Conservation (phyloP, 2,888 invertebrate genomes). For the Penaeus monodon region DNA sequence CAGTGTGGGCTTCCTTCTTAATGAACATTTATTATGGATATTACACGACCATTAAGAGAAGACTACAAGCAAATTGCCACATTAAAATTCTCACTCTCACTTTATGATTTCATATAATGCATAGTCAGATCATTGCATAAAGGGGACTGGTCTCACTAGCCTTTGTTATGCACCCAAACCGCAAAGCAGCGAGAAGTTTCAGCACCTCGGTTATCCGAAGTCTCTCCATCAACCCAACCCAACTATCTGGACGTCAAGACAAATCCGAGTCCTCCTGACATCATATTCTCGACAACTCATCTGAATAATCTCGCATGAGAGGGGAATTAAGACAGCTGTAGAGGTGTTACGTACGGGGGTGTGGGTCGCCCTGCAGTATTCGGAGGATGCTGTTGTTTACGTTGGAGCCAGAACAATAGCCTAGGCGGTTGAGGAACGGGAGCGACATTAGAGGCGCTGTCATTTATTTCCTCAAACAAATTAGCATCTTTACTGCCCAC, state of each 20-base stretch:
- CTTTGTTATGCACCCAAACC: conserved; percentile 32
- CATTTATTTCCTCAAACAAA: conserved; percentile 61
- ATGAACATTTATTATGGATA: conserved; percentile 47
- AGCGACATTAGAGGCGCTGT: conserved; percentile 49
- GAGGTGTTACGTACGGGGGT: background rate
- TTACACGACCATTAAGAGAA: conserved; percentile 45
- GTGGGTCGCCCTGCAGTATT: background rate
- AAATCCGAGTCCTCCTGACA: no score
- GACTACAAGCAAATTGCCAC: conserved; percentile 41
- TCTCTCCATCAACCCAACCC: no score
- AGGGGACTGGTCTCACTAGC: background rate
- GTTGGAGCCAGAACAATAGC: conserved; percentile 39
- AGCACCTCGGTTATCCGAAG: background rate
- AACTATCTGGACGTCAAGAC: no score
- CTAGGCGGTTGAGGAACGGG: conserved; percentile 23
- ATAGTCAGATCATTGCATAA: conserved; percentile 30
- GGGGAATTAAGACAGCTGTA: background rate
- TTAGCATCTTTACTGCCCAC: conserved; percentile 56
- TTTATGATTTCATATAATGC: conserved; percentile 38
- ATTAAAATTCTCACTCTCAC: conserved; percentile 41
- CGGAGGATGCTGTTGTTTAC: conserved; percentile 3
- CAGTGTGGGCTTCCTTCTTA: conserved; percentile 28
- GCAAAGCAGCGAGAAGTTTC: background rate
- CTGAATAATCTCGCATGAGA: background rate
- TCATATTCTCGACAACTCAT: no score